Base-by-base conservation (phyloP, 2,888 invertebrate species). In the Rotaria magnacalcarata region DNA sequence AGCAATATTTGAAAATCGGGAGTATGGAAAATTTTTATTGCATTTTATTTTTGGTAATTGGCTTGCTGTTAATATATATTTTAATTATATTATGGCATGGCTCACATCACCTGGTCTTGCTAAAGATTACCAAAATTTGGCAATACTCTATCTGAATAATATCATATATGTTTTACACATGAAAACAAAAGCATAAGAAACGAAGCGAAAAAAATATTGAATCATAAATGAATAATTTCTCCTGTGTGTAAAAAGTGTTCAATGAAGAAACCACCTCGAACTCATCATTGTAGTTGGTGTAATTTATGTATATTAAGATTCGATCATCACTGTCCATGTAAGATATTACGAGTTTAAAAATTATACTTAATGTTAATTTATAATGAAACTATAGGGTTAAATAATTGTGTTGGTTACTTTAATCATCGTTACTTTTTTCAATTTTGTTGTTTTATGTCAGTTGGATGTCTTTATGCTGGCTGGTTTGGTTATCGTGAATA, bases 211-310 rank as follows among this genome's bases (percentile, higher is more conserved):
- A 47, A 11, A 47, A 47, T 47, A 47, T 47, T 47, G 47, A 47
- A 47, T 47, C 11, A 47, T 47, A 47, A 10, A 47, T 47, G 47
- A 47, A 47, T 47, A 47, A 11, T 47, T 47, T 11, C 7, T 75
- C 75, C 75, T 89, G 95, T 96, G 88, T 97, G 97, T 91, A 95
- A 95, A 90, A 96, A 96, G 90, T 97, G 97, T 90, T 95, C 96
- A 88, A 93, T 94, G 54, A 96, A 96, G 0, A 97, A 96, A 90
- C 97, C 97, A 8, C 96, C 96, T 0, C 93, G 97, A 86, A 95
- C 97, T 0, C 97, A 97, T 91, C 97, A 97, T 90, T 97, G 97
- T 90, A 96, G 96, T 7, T 94, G 97, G 16, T 97, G 97, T 90
- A 95, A 96, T 89, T 93, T 93, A 88, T 97, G 97, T 90, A 93